These are phyloP conservation scores for Semotilus atromaculatus DNA, from an alignment of 2,797 vertebrate species.

Conservation along the genomic window DNA sequence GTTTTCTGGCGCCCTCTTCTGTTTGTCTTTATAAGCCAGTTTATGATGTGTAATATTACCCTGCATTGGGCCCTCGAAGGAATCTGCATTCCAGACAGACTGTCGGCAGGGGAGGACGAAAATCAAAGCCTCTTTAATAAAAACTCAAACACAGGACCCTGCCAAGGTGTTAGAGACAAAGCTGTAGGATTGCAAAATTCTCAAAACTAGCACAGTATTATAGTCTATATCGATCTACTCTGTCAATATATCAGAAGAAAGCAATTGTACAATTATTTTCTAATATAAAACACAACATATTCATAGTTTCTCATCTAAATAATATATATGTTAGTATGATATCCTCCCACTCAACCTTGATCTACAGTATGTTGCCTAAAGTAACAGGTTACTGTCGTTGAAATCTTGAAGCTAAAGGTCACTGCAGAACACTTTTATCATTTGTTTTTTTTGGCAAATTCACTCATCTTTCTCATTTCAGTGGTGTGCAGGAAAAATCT, in stretches of 20 bases:
- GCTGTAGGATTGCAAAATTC: neutral
- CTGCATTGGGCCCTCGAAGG: neutral
- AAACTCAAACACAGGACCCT: neutral
- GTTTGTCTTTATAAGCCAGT: neutral
- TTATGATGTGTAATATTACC: neutral
- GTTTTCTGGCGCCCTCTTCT: constrained; percentile 10
- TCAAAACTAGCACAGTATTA: neutral
- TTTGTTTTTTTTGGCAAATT: neutral
- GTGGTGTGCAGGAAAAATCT: constrained; percentile 96
- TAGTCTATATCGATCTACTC: neutral
- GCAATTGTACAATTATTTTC: neutral
- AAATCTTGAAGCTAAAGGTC: neutral
- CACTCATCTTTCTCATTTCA: constrained; percentile 56
- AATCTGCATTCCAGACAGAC: constrained; percentile 28
- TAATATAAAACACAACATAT: neutral
- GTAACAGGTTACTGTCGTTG: neutral
- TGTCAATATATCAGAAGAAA: neutral
- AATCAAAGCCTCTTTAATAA: neutral
- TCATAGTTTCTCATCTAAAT: neutral
- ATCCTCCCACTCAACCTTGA: neutral
- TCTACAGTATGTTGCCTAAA: neutral
- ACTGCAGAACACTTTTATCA: neutral
- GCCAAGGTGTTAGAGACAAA: neutral
- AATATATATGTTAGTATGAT: too few relatives aligned
- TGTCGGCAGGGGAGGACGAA: neutral